Conservation (phyloP, 2,888 invertebrate genomes). For the Anthophora plumipes region DNA sequence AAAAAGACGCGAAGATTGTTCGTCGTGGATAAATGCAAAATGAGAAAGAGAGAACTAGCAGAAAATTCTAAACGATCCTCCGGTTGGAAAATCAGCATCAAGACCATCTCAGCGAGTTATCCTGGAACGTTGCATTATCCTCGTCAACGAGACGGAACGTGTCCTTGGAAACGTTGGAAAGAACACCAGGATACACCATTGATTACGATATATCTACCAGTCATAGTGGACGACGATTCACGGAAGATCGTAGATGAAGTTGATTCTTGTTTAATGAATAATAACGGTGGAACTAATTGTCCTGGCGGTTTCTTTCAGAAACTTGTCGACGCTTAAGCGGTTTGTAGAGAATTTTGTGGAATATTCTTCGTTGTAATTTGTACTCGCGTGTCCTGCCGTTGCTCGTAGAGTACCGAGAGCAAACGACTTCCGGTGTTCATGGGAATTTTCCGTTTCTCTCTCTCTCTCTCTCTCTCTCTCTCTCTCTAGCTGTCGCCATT, state of each 20-base stretch:
- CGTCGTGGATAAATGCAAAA: no score
- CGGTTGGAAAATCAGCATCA: conserved; percentile 72
- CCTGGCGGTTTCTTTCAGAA: neutral
- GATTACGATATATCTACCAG: conserved; percentile 33
- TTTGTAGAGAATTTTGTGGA: neutral
- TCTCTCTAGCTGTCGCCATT: no score
- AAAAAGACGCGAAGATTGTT: neutral
- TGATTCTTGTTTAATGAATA: neutral
- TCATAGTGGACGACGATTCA: conserved; percentile 6
- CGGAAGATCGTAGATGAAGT: conserved; percentile 15
- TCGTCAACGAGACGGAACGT: conserved; percentile 84
- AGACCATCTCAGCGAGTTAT: conserved; percentile 69
- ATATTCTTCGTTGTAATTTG: neutral
- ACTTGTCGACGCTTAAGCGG: neutral
- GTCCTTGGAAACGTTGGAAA: conserved; percentile 72
- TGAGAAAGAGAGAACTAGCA: no score
- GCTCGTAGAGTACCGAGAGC: neutral
- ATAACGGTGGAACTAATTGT: conserved; percentile 14
- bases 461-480: neutral
- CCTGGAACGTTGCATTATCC: conserved; percentile 83
- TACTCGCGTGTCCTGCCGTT: conserved; percentile 24
- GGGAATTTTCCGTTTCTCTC: conserved; percentile 34
- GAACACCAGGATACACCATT: conserved; percentile 54
- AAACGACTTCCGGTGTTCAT: conserved; percentile 30
- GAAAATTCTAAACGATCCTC: conserved; percentile 36